phyloP scores from a whole-genome alignment of 2,797 vertebrate genomes.

The Rhinella marina region DNA sequence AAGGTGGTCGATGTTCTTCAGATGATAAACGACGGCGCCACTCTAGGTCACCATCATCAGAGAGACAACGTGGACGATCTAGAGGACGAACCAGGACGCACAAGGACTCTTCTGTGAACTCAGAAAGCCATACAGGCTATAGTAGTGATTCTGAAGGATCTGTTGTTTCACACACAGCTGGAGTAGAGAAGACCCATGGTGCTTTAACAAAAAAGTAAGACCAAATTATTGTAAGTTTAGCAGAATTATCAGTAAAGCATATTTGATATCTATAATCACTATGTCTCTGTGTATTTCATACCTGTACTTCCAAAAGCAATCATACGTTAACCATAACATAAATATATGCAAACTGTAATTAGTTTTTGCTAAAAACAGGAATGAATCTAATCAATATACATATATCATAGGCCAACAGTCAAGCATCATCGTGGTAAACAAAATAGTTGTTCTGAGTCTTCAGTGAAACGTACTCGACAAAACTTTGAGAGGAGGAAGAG shows the following conservation, averaged over 20 bases:
- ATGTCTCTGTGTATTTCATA: background rate
- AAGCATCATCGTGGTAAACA: conserved; percentile 76
- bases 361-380: too few relatives aligned
- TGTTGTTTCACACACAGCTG: conserved; percentile 68
- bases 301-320: background rate
- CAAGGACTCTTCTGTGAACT: conserved; percentile 74
- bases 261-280: background rate
- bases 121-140: conserved; percentile 78
- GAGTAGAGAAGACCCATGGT: conserved; percentile 77
- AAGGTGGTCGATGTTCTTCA: conserved; percentile 71
- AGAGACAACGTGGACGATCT: conserved; percentile 69
- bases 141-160: conserved; percentile 87
- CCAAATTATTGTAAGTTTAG: background rate
- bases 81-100: conserved; percentile 75
- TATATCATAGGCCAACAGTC: conserved; percentile 78
- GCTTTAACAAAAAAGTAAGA: conserved; percentile 87
- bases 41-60: conserved; percentile 73
- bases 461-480: conserved; percentile 80
- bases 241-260: background rate
- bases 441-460: conserved; percentile 79
- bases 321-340: background rate
- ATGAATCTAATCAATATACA: background rate
- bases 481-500: conserved; percentile 82
- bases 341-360: too few relatives aligned
- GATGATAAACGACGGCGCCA: conserved; percentile 72